Conservation (phyloP, 2,888 invertebrate genomes). For the Drosophila anomalata region DNA sequence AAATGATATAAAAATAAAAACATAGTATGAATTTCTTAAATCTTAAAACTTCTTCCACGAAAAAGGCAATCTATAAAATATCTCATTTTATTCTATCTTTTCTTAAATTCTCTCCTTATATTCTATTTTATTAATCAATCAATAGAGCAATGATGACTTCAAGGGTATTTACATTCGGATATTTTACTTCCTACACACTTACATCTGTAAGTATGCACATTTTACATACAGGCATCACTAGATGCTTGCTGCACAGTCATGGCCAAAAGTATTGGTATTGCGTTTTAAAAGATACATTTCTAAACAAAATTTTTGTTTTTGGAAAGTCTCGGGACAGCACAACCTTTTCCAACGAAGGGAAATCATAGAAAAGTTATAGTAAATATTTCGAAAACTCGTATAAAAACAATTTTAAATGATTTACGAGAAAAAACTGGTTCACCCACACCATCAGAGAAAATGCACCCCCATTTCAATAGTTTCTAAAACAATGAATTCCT, state of each 20-base stretch:
- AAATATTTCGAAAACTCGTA: not conserved
- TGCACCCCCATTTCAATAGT: constrained; percentile 20
- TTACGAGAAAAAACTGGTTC: constrained; percentile 19
- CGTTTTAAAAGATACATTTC: not conserved
- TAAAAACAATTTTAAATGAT: not conserved
- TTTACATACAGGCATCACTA: constrained; percentile 16
- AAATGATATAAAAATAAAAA: too few relatives aligned
- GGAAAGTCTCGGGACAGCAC: not conserved
- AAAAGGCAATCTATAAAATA: too few relatives aligned
- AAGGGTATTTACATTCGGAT: constrained; percentile 24
- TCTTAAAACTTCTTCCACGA: too few relatives aligned
- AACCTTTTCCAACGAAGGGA: not conserved
- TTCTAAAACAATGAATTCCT: constrained; percentile 13
- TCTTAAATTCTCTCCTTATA: not conserved
- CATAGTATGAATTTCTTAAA: too few relatives aligned
- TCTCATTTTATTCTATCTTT: not conserved
- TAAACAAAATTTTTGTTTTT: too few relatives aligned
- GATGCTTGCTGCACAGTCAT: constrained; percentile 12
- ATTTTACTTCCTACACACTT: constrained; percentile 4
- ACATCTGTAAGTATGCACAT: constrained; percentile 1
- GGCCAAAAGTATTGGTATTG: constrained; percentile 15
- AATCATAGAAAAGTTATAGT: not conserved
- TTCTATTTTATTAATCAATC: constrained; percentile 11
- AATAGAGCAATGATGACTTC: not conserved
- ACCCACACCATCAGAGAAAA: constrained; percentile 24